Evolutionary conservation across 2,113 vertebrate genomes (phyloP).

Genomic region (Crotalus tigris): DNA sequence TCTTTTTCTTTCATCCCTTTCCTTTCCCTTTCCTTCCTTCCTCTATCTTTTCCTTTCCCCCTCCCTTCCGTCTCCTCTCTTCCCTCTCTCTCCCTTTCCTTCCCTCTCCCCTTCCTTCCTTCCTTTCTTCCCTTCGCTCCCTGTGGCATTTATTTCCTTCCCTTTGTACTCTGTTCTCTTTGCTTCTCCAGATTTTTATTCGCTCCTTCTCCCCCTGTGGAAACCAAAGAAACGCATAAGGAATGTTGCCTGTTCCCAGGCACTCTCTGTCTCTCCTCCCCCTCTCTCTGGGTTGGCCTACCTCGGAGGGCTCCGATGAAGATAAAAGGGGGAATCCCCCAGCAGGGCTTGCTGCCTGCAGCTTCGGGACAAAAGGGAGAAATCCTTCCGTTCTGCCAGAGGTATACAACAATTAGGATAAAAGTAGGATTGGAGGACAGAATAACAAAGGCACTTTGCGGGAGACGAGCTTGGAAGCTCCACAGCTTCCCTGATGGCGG

Average conservation of each 20-base stretch:
- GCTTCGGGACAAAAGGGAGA: neutral
- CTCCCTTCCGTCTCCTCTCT: too few relatives aligned
- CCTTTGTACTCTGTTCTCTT: neutral
- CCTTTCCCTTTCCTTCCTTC: neutral
- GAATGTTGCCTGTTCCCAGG: neutral
- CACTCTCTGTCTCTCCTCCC: neutral
- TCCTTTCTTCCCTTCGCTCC: neutral
- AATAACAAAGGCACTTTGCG: neutral
- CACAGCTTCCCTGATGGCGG: rapidly evolving
- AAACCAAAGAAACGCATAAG: neutral
- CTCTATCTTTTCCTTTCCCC: neutral
- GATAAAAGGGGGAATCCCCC: neutral
- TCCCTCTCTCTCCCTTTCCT: too few relatives aligned
- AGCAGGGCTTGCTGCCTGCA: neutral
- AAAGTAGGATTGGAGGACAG: rapidly evolving
- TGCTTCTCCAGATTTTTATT: neutral
- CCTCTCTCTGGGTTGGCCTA: neutral
- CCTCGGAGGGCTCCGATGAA: neutral
- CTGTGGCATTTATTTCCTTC: neutral
- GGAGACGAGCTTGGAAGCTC: rapidly evolving
- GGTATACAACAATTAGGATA: neutral
- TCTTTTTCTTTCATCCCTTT: too few relatives aligned
- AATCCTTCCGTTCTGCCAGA: neutral
- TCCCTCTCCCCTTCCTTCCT: neutral
- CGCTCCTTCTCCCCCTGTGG: neutral